Base-by-base conservation (phyloP, 1,140 invertebrate genomes). In the Penaeus chinensis region DNA sequence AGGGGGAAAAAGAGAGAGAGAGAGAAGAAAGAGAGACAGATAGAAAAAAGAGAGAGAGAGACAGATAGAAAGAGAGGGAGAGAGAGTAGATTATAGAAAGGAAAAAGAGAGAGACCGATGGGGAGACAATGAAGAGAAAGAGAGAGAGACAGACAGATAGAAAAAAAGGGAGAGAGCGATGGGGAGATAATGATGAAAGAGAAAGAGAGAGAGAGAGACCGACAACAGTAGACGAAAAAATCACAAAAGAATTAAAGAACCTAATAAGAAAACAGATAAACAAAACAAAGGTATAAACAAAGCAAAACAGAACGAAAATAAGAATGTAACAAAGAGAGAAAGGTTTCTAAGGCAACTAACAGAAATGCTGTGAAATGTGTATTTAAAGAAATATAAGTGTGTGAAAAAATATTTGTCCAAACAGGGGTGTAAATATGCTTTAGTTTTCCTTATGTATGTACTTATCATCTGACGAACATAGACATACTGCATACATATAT, bases 1-100 rank as follows among this genome's bases (percentile, higher is more conserved):
- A n/a, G 22, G 81, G 3, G 32, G 62, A n/a, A 54, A 42, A 19
- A n/a, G 20, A 37, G 76, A 47, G 19, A 37, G 74, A 63, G 18
- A 62, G 27, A n/a, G 63, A 24, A 13, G 76, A 79, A 78, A 69
- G 65, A 47, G 63, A 37, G 84, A n/a, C 19, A 24, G 61, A 79
- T 11, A 62, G 37, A 22, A 18, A 62, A 62, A 65, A 63, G 80
- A 37, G 32, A 79, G 19, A 27, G 80, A 66, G 8, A 37, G 32
- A 63, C 60, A 63, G n/a, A 63, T 47, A 42, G 81, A 42, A 54
- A 11, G 8, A 7, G 27, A 63, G 27, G 7, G 24, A 22, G 76
- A 78, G 37, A 37, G 32, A 20, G 27, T 20, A 24, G 16, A 76
- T 32, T 20, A 27, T 16, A 24, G 37, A 78, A 27, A 37, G 37